phyloP scores from a whole-genome alignment of 2,888 invertebrate species.

The Pseudococcus viburni region DNA sequence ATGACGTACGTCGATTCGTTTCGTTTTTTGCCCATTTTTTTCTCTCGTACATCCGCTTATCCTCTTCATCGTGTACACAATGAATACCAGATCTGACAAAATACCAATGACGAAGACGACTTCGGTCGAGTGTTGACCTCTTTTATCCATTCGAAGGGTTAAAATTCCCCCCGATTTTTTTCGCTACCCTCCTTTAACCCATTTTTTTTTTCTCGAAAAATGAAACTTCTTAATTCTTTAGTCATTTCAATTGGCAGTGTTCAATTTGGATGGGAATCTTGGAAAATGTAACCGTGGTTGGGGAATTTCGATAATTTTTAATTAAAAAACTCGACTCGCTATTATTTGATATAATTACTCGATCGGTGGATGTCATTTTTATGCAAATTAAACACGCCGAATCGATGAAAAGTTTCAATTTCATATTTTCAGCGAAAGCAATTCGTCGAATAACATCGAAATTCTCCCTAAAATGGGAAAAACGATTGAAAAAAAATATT shows the following conservation, averaged over 20 bases:
- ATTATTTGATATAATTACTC: background rate
- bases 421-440: background rate
- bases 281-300: background rate
- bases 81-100: constrained; percentile 24
- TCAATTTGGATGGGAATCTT: background rate
- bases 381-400: constrained; percentile 13
- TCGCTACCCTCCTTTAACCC: no score
- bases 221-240: background rate
- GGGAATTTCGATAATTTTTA: background rate
- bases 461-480: background rate
- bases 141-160: background rate
- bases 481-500: background rate
- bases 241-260: background rate
- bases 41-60: constrained; percentile 2
- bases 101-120: background rate
- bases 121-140: background rate
- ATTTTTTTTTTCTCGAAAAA: background rate
- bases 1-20: constrained; percentile 30
- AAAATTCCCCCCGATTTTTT: background rate
- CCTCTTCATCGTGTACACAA: background rate
- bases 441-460: background rate
- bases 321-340: background rate
- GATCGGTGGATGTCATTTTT: background rate
- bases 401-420: background rate
- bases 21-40: background rate